Percentiles rank a stretch among this genome's conserved stretches.
Evolutionary conservation across 2,797 vertebrate genomes (phyloP).

Genomic region (Myotis myotis): DNA sequence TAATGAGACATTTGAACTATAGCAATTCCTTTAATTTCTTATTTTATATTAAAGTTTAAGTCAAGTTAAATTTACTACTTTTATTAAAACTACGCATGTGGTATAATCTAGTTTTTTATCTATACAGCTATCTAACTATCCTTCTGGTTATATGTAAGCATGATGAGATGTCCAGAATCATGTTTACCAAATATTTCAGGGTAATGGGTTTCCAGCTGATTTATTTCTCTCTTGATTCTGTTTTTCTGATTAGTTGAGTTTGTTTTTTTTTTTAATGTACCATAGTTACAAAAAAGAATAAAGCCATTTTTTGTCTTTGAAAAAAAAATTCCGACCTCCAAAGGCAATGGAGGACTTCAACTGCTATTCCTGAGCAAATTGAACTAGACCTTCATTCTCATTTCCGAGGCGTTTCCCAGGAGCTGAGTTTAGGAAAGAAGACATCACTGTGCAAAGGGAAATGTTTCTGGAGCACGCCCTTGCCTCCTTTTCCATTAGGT

Average conservation of each 20-base stretch:
- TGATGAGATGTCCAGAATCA: neutral
- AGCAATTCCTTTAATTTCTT: neutral
- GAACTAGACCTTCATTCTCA: neutral
- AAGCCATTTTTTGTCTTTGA: neutral
- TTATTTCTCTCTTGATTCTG: conserved; percentile 18
- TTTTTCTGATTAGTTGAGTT: neutral
- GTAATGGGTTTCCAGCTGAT: neutral
- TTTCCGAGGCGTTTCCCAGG: neutral
- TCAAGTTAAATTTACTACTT: neutral
- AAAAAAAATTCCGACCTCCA: neutral
- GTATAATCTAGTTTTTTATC: neutral
- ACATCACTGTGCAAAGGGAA: neutral
- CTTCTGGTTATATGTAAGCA: neutral
- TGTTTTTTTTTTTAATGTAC: neutral
- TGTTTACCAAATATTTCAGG: neutral
- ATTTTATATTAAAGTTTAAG: conserved; percentile 44
- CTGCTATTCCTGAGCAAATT: neutral
- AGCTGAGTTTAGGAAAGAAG: neutral
- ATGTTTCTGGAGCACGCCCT: rapidly evolving
- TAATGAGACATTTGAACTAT: neutral
- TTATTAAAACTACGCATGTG: neutral
- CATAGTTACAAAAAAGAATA: neutral
- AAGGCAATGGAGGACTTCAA: neutral
- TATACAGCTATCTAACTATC: neutral
- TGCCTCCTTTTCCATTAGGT: conserved; percentile 51